These are phyloP conservation scores for Arenicola marina DNA, from an alignment of 2,888 invertebrate species.

Conservation along the genomic window DNA sequence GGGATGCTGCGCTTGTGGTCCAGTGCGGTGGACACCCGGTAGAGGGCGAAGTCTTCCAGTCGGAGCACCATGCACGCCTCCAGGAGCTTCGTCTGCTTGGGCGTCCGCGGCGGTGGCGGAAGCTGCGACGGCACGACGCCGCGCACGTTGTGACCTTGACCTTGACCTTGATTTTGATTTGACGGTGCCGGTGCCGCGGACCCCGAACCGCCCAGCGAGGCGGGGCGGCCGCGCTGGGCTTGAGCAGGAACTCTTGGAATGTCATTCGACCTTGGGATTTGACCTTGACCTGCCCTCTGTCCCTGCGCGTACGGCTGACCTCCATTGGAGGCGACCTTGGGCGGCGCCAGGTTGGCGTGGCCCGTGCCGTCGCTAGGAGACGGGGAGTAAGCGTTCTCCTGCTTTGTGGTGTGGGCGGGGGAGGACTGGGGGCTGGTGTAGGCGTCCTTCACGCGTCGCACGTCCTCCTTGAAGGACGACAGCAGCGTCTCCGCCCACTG, in stretches of 20 bases:
- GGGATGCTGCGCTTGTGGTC: constrained; percentile 66
- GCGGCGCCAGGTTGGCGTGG: neutral
- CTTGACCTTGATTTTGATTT: neutral
- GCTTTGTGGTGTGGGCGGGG: neutral
- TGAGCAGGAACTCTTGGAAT: neutral
- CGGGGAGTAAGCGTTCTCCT: neutral
- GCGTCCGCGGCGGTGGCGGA: neutral
- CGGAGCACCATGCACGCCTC: constrained; percentile 87
- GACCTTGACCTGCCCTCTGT: neutral
- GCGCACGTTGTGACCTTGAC: neutral
- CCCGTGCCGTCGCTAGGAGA: too few relatives aligned
- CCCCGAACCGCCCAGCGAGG: neutral
- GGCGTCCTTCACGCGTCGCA: constrained; percentile 48
- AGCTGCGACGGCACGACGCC: neutral
- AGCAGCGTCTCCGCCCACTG: constrained; percentile 88
- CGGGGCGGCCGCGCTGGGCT: neutral
- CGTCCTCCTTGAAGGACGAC: constrained; percentile 77
- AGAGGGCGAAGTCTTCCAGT: constrained; percentile 88
- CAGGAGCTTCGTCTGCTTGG: constrained; percentile 69
- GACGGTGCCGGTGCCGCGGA: neutral
- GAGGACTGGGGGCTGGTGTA: neutral
- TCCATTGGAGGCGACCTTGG: neutral
- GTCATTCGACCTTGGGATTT: neutral
- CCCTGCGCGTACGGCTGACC: neutral
- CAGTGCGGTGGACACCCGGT: constrained; percentile 63